These are phyloP conservation scores for Notospermus geniculatus DNA, from an alignment of 1,140 invertebrate species.

Conservation along the genomic window DNA sequence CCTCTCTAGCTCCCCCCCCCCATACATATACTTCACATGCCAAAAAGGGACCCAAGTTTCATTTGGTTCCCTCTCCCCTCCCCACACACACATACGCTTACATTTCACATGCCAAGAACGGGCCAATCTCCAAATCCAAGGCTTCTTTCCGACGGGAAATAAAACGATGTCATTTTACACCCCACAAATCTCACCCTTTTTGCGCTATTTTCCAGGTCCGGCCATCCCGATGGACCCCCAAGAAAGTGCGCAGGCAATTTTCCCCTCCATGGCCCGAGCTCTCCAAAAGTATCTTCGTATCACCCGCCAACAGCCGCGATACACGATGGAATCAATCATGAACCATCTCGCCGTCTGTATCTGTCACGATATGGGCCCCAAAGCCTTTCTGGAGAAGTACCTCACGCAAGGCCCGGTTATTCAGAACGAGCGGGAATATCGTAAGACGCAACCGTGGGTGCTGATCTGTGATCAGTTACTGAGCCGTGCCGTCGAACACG, in stretches of 20 bases:
- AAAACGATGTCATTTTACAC: too few species aligned
- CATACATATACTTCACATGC: too few species aligned
- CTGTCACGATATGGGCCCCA: slow-evolving; percentile 87
- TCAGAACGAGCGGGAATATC: slow-evolving; percentile 42
- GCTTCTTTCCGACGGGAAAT: too few species aligned
- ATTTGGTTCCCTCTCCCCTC: not conserved
- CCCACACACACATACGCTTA: not conserved
- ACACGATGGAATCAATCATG: slow-evolving; percentile 88
- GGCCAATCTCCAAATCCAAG: too few species aligned
- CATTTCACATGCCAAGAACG: too few species aligned
- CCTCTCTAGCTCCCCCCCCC: too few species aligned
- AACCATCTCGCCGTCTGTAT: slow-evolving; percentile 85
- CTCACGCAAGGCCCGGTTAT: slow-evolving; percentile 57
- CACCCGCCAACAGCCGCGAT: slow-evolving; percentile 90
- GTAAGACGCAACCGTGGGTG: slow-evolving; percentile 73
- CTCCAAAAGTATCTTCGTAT: slow-evolving; percentile 95
- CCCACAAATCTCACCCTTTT: not conserved
- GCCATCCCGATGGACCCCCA: slow-evolving; percentile 80
- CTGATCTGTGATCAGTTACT: slow-evolving; percentile 86
- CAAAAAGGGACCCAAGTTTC: not conserved
- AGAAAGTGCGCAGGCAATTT: slow-evolving; percentile 95
- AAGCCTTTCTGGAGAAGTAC: slow-evolving; percentile 79
- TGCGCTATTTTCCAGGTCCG: slow-evolving; percentile 49
- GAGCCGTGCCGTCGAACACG: slow-evolving; percentile 74
- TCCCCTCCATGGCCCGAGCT: slow-evolving; percentile 90